phyloP scores from a whole-genome alignment of 2,888 invertebrate genomes.

The Drosophila yooni region DNA sequence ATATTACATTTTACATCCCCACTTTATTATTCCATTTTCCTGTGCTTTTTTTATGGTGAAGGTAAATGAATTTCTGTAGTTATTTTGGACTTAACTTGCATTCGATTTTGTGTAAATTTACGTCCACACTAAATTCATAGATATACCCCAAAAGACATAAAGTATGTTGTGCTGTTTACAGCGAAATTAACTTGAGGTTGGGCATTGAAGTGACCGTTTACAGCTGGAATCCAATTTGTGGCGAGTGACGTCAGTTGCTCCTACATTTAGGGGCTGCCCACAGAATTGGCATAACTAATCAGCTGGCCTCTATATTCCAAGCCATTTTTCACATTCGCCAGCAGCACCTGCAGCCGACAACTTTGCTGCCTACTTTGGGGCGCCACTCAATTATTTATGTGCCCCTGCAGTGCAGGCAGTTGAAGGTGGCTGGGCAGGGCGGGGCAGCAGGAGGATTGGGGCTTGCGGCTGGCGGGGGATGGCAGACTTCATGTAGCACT shows the following conservation, averaged over 20 bases:
- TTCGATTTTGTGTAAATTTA: neutral
- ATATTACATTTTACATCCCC: neutral
- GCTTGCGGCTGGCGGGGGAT: neutral
- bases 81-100: neutral
- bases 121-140: neutral
- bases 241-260: neutral
- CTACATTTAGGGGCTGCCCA: slow-evolving; percentile 42
- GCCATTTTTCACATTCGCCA: slow-evolving; percentile 34
- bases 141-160: neutral
- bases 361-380: slow-evolving; percentile 70
- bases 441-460: neutral
- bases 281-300: slow-evolving; percentile 65
- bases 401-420: slow-evolving; percentile 65
- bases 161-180: neutral
- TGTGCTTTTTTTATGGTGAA: neutral
- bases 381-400: slow-evolving; percentile 76
- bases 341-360: slow-evolving; percentile 64
- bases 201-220: slow-evolving; percentile 16
- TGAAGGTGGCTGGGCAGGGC: neutral
- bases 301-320: slow-evolving; percentile 19
- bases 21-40: neutral
- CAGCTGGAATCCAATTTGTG: slow-evolving; percentile 7
- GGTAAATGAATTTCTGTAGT: neutral
- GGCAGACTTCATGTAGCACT: slow-evolving; percentile 20
- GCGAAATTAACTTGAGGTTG: neutral